Evolutionary conservation across 1,140 invertebrate genomes (phyloP).

Genomic region (Pseudomyrmex dendroicus): DNA sequence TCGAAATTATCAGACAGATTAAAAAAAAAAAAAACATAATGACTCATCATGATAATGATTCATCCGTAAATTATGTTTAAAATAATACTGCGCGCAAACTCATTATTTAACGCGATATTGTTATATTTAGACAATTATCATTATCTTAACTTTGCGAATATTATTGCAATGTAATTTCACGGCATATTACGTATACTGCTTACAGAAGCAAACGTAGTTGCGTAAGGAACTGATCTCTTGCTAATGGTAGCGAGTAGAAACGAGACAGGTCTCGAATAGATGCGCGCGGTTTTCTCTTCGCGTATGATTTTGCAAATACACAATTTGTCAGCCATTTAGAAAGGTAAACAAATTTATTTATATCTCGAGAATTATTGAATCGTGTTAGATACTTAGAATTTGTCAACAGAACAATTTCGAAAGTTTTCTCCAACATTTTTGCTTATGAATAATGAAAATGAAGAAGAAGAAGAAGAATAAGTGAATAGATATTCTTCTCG

Average conservation of each 20-base stretch:
- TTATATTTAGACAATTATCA: not conserved
- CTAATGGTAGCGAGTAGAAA: not conserved
- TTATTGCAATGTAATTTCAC: constrained; percentile 16
- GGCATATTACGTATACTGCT: not conserved
- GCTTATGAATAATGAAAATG: no score
- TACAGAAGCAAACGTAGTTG: constrained; percentile 17
- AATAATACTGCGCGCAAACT: not conserved
- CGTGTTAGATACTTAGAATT: not conserved
- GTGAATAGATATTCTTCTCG: not conserved
- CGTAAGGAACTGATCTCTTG: constrained; percentile 33
- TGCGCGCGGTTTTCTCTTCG: not conserved
- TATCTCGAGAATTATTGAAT: not conserved
- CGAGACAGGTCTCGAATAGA: not conserved
- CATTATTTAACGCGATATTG: no score
- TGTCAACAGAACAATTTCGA: not conserved
- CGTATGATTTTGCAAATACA: constrained; percentile 2
- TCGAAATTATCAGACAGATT: not conserved
- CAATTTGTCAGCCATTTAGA: not conserved
- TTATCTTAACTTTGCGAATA: not conserved
- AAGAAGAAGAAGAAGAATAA: not conserved
- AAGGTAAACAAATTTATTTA: no score
- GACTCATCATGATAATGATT: not conserved
- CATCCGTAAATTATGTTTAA: not conserved
- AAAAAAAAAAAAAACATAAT: not conserved
- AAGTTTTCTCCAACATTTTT: not conserved